These are phyloP conservation scores for Nerophis lumbriciformis DNA, from an alignment of 2,113 vertebrate genomes.

Conservation along the genomic window DNA sequence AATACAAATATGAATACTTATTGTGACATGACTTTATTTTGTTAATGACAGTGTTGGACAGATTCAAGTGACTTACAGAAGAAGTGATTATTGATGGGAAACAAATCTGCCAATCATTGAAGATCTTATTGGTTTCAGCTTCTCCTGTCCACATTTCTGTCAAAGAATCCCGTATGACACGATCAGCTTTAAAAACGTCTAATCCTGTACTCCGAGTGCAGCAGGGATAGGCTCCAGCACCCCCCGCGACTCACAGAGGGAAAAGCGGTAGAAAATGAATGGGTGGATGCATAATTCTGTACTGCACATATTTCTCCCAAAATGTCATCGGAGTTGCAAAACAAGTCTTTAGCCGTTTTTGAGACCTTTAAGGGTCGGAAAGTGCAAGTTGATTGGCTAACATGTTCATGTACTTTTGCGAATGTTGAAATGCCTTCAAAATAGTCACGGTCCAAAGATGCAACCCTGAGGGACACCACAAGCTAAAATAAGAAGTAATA, in stretches of 20 bases:
- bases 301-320: not conserved
- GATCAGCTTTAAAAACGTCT: not conserved
- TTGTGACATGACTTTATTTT: slow-evolving; percentile 51
- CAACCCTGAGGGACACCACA: not conserved
- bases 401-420: not conserved
- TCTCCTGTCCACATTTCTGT: not conserved
- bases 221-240: too few species aligned
- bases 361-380: not conserved
- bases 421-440: not conserved
- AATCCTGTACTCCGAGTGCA: too few species aligned
- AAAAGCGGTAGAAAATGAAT: too few species aligned
- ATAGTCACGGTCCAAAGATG: not conserved
- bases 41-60: slow-evolving; percentile 36
- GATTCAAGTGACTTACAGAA: not conserved
- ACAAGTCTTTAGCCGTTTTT: not conserved
- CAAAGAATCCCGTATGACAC: not conserved
- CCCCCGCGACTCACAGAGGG: too few species aligned
- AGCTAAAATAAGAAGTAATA: not conserved
- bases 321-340: not conserved
- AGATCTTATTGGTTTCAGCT: not conserved
- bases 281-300: not conserved
- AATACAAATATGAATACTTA: not conserved
- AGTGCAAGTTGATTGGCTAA: not conserved
- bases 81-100: not conserved
- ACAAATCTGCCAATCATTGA: not conserved